phyloP scores from a whole-genome alignment of 2,888 invertebrate species.

The Synergus japonicus region DNA sequence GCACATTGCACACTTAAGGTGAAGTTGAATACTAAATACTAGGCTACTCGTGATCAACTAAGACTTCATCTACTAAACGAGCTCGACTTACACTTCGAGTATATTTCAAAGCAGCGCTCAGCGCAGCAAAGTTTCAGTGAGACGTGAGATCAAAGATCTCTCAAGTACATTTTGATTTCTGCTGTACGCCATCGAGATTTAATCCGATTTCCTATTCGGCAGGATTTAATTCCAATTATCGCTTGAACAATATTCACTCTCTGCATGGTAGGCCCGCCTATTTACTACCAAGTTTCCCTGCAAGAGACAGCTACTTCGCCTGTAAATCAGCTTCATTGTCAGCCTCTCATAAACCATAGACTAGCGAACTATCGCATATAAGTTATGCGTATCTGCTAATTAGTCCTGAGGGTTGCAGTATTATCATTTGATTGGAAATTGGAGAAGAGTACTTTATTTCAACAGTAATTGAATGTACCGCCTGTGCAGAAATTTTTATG shows the following conservation, averaged over 20 bases:
- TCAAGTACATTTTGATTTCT: constrained; percentile 31
- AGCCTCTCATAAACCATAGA: constrained; percentile 30
- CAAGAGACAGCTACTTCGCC: constrained; percentile 35
- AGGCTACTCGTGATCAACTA: constrained; percentile 12
- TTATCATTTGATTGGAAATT: not conserved
- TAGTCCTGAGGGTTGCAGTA: not conserved
- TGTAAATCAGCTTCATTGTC: constrained; percentile 37
- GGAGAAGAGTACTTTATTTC: too few relatives aligned
- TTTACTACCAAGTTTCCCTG: constrained; percentile 28
- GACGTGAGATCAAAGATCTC: constrained; percentile 24
- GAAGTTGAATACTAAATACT: constrained; percentile 2
- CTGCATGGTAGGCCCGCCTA: constrained; percentile 20
- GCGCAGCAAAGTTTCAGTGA: constrained; percentile 14
- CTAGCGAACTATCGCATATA: constrained; percentile 15
- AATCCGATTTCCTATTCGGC: constrained; percentile 27
- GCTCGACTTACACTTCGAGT: constrained; percentile 25
- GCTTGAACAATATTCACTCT: constrained; percentile 29
- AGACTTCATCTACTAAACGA: constrained; percentile 1
- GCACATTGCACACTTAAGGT: constrained; percentile 3
- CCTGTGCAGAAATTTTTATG: too few relatives aligned
- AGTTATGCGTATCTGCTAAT: constrained; percentile 14
- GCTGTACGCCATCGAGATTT: constrained; percentile 5
- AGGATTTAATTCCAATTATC: constrained; percentile 32
- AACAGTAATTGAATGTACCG: too few relatives aligned
- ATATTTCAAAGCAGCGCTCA: constrained; percentile 5